phyloP scores from a whole-genome alignment of 2,888 invertebrate species.

The Caenorhabditis angaria region DNA sequence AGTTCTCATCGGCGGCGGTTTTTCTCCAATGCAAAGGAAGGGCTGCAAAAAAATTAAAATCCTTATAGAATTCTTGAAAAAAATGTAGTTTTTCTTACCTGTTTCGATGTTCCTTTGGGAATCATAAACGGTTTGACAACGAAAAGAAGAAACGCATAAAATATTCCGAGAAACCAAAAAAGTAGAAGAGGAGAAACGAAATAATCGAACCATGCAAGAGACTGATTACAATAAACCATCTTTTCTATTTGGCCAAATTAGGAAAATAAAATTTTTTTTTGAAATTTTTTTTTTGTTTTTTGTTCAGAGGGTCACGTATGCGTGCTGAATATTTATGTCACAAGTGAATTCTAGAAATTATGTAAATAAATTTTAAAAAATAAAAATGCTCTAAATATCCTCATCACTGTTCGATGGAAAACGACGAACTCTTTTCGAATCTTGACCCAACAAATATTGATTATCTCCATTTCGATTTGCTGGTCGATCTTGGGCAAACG shows the following conservation, averaged over 20 bases:
- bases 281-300: not conserved
- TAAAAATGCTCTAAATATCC: no score
- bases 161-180: conserved; percentile 38
- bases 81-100: conserved; percentile 11
- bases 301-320: not conserved
- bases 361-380: no score
- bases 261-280: not conserved
- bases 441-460: conserved; percentile 22
- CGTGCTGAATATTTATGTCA: no score
- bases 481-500: conserved; percentile 29
- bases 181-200: conserved; percentile 36
- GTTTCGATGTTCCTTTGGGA: conserved; percentile 33
- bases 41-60: conserved; percentile 24
- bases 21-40: conserved; percentile 37
- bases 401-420: no score
- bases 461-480: no score
- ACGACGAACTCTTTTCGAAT: no score
- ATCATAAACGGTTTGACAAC: conserved; percentile 40
- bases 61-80: not conserved
- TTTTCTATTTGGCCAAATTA: not conserved
- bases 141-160: conserved; percentile 36
- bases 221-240: conserved; percentile 1
- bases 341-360: no score
- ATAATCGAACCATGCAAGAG: conserved; percentile 41
- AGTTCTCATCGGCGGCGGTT: conserved; percentile 19